Base-by-base conservation (phyloP, 2,797 vertebrate genomes). In the Anableps anableps region DNA sequence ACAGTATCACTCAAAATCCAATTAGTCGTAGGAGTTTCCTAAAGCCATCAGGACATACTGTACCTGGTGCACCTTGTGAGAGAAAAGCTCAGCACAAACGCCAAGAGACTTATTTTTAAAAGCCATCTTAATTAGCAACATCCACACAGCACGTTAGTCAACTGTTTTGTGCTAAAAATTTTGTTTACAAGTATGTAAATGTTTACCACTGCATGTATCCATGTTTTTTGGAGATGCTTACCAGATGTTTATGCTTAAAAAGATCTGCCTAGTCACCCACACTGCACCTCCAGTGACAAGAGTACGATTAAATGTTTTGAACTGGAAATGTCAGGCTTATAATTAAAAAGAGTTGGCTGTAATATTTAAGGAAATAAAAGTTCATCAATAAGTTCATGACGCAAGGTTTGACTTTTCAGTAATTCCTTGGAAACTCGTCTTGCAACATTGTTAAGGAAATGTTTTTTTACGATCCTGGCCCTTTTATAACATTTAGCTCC, bases 101-200 rank as follows among this genome's bases (percentile, higher is more conserved):
- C 17, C 29, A 38, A 66, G 31, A 48, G 45, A 34, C 19, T 34
- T 21, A 72, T 23, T 50, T 26, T 50, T 23, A 26, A 53, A 74
- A 68, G 43, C 14, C 11, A 3, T 16, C 23, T 43, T 89, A 94
- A 94, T 95, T 92, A 93, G 86, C 85, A 82, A 91, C 88, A 90
- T 94, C 91, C 86, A 88, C 90, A 85, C 64, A 82, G 50, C 76
- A 85, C 77, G 85, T 88, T 89, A 91, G 90, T 92, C 86, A 83
- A 84, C 89, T 82, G 83, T 85, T 83, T 89, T 87, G 83, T 84
- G 89, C 86, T 94, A 87, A 88, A 90, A 89, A 78, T 83, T 75
- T 85, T 90, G 91, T 95, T 92, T 93, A 92, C 85, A 78, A 85
- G 91, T 83, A 92, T 88, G 91, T 94, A 94, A 94, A 95, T 94